phyloP scores from a whole-genome alignment of 2,797 vertebrate genomes.

The Peromyscus attwateri region DNA sequence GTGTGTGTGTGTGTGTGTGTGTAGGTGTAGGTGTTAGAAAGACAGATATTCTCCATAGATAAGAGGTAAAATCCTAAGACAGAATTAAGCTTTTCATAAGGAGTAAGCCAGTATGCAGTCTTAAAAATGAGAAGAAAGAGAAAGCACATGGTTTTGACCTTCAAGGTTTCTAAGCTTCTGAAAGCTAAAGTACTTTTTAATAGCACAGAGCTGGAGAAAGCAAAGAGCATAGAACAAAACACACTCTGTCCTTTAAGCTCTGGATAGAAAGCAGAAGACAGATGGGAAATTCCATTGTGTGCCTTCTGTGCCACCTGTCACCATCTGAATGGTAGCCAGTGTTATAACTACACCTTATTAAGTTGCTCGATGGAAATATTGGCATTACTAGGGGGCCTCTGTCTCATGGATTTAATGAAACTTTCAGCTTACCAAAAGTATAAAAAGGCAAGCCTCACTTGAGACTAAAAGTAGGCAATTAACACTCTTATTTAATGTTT shows the following conservation, averaged over 20 bases:
- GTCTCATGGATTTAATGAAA: constrained; percentile 54
- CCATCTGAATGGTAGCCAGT: constrained; percentile 65
- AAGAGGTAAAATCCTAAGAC: background rate
- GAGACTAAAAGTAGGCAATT: constrained; percentile 28
- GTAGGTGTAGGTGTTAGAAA: background rate
- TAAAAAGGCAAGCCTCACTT: constrained; percentile 46
- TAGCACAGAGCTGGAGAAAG: constrained; percentile 36
- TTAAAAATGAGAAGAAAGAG: constrained; percentile 56
- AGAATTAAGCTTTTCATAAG: constrained; percentile 61
- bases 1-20: too few relatives aligned
- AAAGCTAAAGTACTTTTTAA: constrained; percentile 53
- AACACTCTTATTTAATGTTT: constrained; percentile 28
- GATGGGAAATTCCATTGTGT: constrained; percentile 81
- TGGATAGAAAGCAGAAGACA: constrained; percentile 76
- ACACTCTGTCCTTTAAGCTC: constrained; percentile 36
- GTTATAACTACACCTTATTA: constrained; percentile 68
- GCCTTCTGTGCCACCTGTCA: constrained; percentile 77
- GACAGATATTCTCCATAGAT: constrained; percentile 54
- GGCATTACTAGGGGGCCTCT: background rate
- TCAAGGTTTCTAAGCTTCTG: constrained; percentile 57
- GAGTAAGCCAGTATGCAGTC: constrained; percentile 61
- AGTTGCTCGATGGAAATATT: constrained; percentile 65
- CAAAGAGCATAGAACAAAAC: constrained; percentile 68
- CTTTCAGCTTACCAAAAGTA: background rate
- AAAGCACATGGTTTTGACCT: constrained; percentile 53